phyloP scores from a whole-genome alignment of 2,113 vertebrate genomes.

The Prionailurus viverrinus region DNA sequence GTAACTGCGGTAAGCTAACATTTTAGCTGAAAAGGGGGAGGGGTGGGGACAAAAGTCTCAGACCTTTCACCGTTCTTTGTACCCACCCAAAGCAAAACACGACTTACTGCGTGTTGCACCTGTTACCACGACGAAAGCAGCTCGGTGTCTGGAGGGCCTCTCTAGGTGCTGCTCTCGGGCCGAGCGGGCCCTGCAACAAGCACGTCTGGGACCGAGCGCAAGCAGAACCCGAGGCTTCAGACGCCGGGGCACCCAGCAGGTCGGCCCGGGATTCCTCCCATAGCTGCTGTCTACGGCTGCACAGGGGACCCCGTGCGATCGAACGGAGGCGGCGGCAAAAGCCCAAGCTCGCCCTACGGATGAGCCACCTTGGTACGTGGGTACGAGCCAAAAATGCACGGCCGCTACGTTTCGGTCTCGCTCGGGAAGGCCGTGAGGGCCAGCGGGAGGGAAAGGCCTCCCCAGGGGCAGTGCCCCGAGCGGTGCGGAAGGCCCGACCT shows the following conservation, averaged over 20 bases:
- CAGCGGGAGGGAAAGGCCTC: not conserved
- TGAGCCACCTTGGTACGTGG: not conserved
- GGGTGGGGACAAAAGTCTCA: too few species aligned
- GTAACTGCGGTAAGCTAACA: not conserved
- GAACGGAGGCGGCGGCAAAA: not conserved
- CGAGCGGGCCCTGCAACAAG: not conserved
- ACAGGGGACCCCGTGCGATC: accelerated
- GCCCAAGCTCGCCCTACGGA: not conserved
- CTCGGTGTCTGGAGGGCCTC: not conserved
- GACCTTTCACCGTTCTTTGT: not conserved
- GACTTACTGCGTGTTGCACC: not conserved
- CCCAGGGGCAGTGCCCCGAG: accelerated
- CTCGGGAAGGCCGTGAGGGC: not conserved
- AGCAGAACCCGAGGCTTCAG: not conserved
- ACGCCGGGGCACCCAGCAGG: not conserved
- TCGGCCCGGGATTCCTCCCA: not conserved
- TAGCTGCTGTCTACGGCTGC: accelerated
- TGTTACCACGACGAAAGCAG: not conserved
- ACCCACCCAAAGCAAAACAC: not conserved
- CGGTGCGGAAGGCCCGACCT: not conserved
- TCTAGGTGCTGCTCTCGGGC: accelerated
- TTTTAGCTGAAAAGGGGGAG: not conserved
- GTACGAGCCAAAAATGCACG: accelerated
- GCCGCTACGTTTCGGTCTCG: not conserved
- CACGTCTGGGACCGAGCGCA: accelerated